Percentiles rank a stretch among this genome's conserved stretches.
Conservation (phyloP, 2,888 invertebrate genomes). For the Dinocampus coccinellae region DNA sequence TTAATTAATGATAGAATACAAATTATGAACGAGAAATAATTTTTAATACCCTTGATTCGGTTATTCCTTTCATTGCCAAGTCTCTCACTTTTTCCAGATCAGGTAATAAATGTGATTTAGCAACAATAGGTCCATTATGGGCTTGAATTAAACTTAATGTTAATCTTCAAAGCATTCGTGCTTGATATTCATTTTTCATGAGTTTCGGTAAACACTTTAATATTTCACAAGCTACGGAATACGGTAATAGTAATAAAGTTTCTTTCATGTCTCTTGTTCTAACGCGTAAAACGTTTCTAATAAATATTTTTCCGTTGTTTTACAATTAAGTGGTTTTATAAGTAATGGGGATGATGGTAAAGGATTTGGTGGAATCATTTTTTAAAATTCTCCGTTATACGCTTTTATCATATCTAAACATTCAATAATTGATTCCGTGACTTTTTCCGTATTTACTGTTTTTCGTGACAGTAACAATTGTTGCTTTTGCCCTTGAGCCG, state of each 20-base stretch:
- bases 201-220: conserved; percentile 80
- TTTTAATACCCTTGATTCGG: conserved; percentile 74
- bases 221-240: conserved; percentile 83
- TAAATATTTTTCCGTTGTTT: conserved; percentile 83
- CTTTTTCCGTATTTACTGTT: conserved; percentile 88
- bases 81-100: conserved; percentile 77
- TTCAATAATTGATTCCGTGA: conserved; percentile 92
- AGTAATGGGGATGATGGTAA: conserved; percentile 80
- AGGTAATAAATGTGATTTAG: conserved; percentile 78
- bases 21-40: too few relatives aligned
- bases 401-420: conserved; percentile 84
- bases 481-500: conserved; percentile 80
- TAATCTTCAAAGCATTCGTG: conserved; percentile 83
- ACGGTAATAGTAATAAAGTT: conserved; percentile 87
- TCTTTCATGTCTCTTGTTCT: conserved; percentile 92
- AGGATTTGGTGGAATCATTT: conserved; percentile 70
- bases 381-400: conserved; percentile 74
- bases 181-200: conserved; percentile 77
- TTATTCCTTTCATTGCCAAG: conserved; percentile 73
- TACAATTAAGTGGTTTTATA: conserved; percentile 84
- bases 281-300: conserved; percentile 83
- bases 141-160: conserved; percentile 82
- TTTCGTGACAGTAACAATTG: conserved; percentile 88
- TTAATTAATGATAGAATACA: conserved; percentile 3
- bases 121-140: conserved; percentile 84